Base-by-base conservation (phyloP, 2,113 vertebrate species). In the Nannobrachium achirus region DNA sequence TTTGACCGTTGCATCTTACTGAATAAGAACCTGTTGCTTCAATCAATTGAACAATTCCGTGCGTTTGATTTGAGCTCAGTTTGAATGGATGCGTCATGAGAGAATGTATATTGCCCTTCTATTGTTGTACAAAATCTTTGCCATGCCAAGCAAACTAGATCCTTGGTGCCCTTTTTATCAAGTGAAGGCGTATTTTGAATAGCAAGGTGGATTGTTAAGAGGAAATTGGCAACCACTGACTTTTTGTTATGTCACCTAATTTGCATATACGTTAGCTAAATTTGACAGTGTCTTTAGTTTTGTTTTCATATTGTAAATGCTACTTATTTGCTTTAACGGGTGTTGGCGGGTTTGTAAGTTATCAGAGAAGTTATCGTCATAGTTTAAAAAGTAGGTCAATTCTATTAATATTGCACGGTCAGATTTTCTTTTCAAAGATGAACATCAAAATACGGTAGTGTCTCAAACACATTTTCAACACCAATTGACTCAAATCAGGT, bases 51-150 rank as follows among this genome's bases (percentile, higher is more conserved):
- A 68, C 66, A 60, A 59, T 64, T 33, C 68, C 13, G 10, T 50
- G 56, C 25, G 68, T 84, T 82, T 86, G 59, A 69, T 78, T 82
- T 67, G 71, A 77, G 77, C 79, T 89, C 64, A 4, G 53, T 81
- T 73, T 82, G 82, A 84, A 73, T 84, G 85, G 80, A 87, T 76
- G 82, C 83, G 85, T 84, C 88, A 84, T 63, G 82, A 85, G 69
- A 56, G 79, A 89, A 87, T 79, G 84, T 84, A 63, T 62, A 77
- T 66, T 85, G 58, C 76, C 84, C 86, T 81, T 81, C 69, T 81
- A 66, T 89, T 87, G 50, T 81, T 73, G 65, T 69, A 66, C 52
- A 70, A 73, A 66, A 77, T 76, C 50, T 90, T 82, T 71, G 76
- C 73, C 73, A 87, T 58, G 67, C 77, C 83, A 88, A 80, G 71